Conservation (phyloP, 2,113 vertebrate species). For the Dermatemys mawii region DNA sequence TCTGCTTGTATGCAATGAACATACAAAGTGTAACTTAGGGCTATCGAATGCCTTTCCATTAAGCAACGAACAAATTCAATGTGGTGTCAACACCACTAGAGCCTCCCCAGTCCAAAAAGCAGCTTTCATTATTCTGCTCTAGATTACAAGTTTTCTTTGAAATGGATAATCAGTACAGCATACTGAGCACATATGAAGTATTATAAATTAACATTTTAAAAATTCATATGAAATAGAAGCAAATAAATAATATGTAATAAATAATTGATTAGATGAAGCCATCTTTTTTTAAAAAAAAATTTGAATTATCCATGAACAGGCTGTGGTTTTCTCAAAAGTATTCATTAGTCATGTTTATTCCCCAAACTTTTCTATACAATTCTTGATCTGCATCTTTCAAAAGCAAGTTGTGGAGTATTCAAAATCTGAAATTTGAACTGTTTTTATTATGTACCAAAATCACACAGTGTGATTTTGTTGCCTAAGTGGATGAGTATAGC, state of each 20-base stretch:
- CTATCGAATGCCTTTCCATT: background rate
- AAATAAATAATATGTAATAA: background rate
- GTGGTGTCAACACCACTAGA: background rate
- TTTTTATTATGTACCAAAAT: background rate
- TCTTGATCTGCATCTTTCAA: background rate
- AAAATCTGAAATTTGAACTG: background rate
- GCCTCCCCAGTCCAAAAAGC: background rate
- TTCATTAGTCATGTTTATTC: background rate
- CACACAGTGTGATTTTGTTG: background rate
- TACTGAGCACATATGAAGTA: background rate
- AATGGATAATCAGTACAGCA: background rate
- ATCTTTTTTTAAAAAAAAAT: background rate
- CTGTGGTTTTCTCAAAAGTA: background rate
- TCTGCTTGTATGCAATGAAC: background rate
- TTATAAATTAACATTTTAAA: background rate
- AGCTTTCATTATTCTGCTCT: rapidly evolving
- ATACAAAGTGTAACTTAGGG: background rate
- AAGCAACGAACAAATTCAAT: background rate
- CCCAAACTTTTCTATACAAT: background rate
- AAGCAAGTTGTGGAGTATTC: background rate
- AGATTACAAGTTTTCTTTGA: background rate
- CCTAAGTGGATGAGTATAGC: background rate
- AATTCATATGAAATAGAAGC: background rate
- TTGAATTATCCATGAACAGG: background rate
- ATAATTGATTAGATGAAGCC: background rate